Percentiles rank a stretch among this genome's conserved stretches.
Evolutionary conservation across 2,113 vertebrate species (phyloP).

Genomic region (Progne subis): DNA sequence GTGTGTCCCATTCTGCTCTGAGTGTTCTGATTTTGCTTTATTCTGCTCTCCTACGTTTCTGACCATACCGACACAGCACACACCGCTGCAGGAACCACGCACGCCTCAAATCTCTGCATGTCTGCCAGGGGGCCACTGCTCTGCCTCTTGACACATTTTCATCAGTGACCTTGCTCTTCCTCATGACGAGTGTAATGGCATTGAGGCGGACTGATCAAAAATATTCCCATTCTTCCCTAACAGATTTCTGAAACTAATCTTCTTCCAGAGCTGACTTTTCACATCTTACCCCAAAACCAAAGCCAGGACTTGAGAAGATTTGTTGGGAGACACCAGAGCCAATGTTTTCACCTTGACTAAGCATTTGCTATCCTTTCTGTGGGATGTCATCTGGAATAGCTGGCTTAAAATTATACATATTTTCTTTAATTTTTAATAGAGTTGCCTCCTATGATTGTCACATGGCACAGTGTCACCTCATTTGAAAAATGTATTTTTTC

Average conservation of each 20-base stretch:
- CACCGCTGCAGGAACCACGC: rapidly evolving
- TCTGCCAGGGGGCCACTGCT: neutral
- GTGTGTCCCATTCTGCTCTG: neutral
- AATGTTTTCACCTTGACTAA: neutral
- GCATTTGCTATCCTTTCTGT: neutral
- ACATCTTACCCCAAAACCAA: neutral
- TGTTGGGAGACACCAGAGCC: neutral
- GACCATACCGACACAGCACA: too few relatives aligned
- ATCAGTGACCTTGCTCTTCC: neutral
- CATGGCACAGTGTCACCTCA: neutral
- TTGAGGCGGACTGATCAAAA: neutral
- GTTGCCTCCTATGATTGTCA: neutral
- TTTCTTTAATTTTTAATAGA: neutral
- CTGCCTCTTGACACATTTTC: neutral
- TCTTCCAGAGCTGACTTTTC: neutral
- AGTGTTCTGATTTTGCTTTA: neutral
- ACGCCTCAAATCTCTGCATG: rapidly evolving
- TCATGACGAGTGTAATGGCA: neutral
- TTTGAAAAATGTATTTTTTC: neutral
- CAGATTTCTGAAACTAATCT: neutral
- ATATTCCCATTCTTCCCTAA: neutral
- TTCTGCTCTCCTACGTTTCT: neutral
- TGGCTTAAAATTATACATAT: rapidly evolving
- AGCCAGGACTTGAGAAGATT: neutral
- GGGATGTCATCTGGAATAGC: neutral